Evolutionary conservation across 2,113 vertebrate genomes (phyloP), one percentile per base, ranked within the genome.

Genomic region (Falcunculus frontatus): DNA sequence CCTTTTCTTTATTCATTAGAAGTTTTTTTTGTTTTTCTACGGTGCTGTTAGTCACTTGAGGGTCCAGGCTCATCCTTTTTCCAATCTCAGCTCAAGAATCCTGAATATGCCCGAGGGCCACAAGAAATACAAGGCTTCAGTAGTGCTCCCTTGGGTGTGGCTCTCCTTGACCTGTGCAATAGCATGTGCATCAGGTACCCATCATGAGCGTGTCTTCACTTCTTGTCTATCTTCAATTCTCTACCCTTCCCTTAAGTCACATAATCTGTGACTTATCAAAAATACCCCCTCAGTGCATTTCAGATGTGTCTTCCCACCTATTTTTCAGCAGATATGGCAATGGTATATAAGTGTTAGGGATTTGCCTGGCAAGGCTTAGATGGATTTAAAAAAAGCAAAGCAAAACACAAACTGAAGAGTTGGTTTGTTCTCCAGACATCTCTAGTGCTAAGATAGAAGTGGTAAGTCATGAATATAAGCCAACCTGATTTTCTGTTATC

Each of bases 381-480:
- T 25, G 72, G 46, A 77, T 92, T 44, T 49, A 67, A 77, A 35
- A 21, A 92, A 95, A 35, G 25, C 39, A 88, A 89, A 84, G 55
- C 35, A 65, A 90, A 94, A 69, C 29, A 64, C 80, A 74, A 88
- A 62, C n/a, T 32, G 29, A 77, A 81, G 78, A 52, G 65, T 73
- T 80, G 52, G 69, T 90, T 93, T 93, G 37, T 27, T 91, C 93
- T 96, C 65, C 89, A 90, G 90, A 95, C 56, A 93, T 89, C 90
- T 96, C 94, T 69, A 81, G 44, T 90, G 70, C 79, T 95, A 94
- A 80, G 79, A 95, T 69, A 92, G 74, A 92, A 97, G 65, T 76
- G 86, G 93, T 96, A 98, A 97, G 97, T 95, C 92, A 97, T 92
- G 96, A 96, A 95, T 95, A 80, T 47, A 96, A 90, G 86, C 68